These are phyloP conservation scores for Ceyx cyanopectus DNA, from an alignment of 2,113 vertebrate species.

Conservation along the genomic window DNA sequence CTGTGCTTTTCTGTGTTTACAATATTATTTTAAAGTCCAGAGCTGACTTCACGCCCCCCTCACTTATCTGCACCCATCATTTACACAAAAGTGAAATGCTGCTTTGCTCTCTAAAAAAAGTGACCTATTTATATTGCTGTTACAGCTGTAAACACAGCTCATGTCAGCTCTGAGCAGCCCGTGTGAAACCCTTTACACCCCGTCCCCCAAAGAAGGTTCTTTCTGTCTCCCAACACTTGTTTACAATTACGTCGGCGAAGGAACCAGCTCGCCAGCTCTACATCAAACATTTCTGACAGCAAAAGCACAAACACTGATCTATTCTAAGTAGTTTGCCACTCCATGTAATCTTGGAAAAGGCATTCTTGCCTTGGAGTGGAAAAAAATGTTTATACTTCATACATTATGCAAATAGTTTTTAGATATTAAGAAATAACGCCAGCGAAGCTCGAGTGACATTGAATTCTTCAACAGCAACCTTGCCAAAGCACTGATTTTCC, in stretches of 20 bases:
- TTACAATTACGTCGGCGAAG: slow-evolving; percentile 60
- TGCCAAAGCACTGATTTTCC: slow-evolving; percentile 87
- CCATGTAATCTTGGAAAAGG: slow-evolving; percentile 66
- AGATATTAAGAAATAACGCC: slow-evolving; percentile 82
- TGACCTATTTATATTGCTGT: background rate
- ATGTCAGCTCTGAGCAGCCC: background rate
- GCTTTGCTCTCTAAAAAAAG: background rate
- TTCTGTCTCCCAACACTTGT: slow-evolving; percentile 51
- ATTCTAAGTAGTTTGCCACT: slow-evolving; percentile 61
- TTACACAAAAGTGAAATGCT: background rate
- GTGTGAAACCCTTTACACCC: slow-evolving; percentile 23
- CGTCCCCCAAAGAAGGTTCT: background rate
- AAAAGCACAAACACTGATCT: slow-evolving; percentile 67
- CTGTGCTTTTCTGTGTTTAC: background rate
- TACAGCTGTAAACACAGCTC: background rate
- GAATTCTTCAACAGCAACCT: slow-evolving; percentile 80
- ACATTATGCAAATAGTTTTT: slow-evolving; percentile 84
- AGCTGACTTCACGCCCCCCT: background rate
- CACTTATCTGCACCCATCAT: background rate
- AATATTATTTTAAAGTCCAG: background rate
- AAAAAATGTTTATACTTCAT: slow-evolving; percentile 77
- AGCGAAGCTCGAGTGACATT: slow-evolving; percentile 81
- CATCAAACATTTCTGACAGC: slow-evolving; percentile 67
- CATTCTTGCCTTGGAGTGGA: slow-evolving; percentile 73
- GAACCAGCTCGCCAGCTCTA: slow-evolving; percentile 56